These are phyloP conservation scores for Drosophila rubida DNA, from an alignment of 2,888 invertebrate genomes.

Conservation along the genomic window DNA sequence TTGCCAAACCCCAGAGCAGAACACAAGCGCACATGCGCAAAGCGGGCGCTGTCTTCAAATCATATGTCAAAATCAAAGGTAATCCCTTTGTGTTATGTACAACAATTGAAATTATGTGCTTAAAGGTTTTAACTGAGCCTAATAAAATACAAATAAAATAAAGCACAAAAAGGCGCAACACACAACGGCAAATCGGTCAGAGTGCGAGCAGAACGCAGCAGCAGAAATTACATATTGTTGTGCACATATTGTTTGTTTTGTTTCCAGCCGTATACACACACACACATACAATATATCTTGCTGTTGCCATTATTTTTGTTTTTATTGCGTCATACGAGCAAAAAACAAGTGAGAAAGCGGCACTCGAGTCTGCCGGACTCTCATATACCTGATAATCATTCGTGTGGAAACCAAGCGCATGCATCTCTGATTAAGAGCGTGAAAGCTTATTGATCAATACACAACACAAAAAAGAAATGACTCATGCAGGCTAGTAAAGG, in stretches of 20 bases:
- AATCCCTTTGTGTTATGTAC: slow-evolving; percentile 79
- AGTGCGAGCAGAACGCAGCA: slow-evolving; percentile 57
- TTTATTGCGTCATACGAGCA: slow-evolving; percentile 73
- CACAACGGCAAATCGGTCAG: slow-evolving; percentile 46
- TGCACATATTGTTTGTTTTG: not conserved
- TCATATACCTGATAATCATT: not conserved
- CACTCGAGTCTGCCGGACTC: not conserved
- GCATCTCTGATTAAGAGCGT: too few species aligned
- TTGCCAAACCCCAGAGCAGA: slow-evolving; percentile 21
- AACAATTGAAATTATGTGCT: slow-evolving; percentile 80
- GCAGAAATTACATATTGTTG: slow-evolving; percentile 73
- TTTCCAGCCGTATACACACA: slow-evolving; percentile 16
- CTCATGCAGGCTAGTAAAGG: too few species aligned
- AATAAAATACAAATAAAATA: slow-evolving; percentile 63
- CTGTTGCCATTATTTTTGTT: slow-evolving; percentile 75
- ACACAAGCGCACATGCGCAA: slow-evolving; percentile 15
- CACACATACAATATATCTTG: slow-evolving; percentile 34
- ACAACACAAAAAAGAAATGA: too few species aligned
- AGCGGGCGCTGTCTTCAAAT: slow-evolving; percentile 46
- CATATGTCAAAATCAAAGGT: slow-evolving; percentile 80
- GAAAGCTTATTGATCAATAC: too few species aligned
- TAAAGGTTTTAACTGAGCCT: slow-evolving; percentile 72
- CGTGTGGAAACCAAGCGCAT: too few species aligned
- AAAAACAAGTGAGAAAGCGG: slow-evolving; percentile 65
- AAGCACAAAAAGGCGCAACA: not conserved